A percentile compares a stretch with the other conserved stretches of the same genome.
These are phyloP conservation scores for Cataglyphis hispanica DNA, from an alignment of 1,140 invertebrate genomes.

Conservation along the genomic window DNA sequence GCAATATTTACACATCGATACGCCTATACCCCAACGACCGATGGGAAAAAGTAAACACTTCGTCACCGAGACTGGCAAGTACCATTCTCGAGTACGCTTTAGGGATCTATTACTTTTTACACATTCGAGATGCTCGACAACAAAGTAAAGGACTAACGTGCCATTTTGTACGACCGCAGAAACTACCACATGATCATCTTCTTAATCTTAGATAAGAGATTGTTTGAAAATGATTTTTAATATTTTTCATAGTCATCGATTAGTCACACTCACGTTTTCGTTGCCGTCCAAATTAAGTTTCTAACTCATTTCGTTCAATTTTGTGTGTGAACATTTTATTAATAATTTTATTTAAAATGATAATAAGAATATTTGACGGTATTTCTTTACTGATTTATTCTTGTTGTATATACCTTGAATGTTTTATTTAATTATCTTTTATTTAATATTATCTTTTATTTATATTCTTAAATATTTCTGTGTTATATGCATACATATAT, in stretches of 20 bases:
- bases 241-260: slow-evolving; percentile 60
- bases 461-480: background rate
- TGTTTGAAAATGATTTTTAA: slow-evolving; percentile 56
- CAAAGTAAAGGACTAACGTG: slow-evolving; percentile 43
- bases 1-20: slow-evolving; percentile 54
- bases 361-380: background rate
- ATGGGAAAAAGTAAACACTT: slow-evolving; percentile 65
- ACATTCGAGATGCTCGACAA: slow-evolving; percentile 8
- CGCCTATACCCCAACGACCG: slow-evolving; percentile 46
- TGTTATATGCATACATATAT: no score
- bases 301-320: background rate
- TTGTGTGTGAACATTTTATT: no score
- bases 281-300: slow-evolving; percentile 38
- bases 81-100: slow-evolving; percentile 42
- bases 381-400: background rate
- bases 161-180: slow-evolving; percentile 47
- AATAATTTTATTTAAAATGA: background rate
- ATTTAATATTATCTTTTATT: slow-evolving; percentile 30
- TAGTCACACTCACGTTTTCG: slow-evolving; percentile 32
- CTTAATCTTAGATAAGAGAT: slow-evolving; percentile 55
- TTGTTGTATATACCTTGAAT: slow-evolving; percentile 5
- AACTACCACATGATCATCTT: slow-evolving; percentile 8
- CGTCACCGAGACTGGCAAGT: slow-evolving; percentile 56
- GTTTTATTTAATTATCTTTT: slow-evolving; percentile 4
- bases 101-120: slow-evolving; percentile 65